Conservation (phyloP, 1,140 invertebrate genomes). For the Galleria mellonella region DNA sequence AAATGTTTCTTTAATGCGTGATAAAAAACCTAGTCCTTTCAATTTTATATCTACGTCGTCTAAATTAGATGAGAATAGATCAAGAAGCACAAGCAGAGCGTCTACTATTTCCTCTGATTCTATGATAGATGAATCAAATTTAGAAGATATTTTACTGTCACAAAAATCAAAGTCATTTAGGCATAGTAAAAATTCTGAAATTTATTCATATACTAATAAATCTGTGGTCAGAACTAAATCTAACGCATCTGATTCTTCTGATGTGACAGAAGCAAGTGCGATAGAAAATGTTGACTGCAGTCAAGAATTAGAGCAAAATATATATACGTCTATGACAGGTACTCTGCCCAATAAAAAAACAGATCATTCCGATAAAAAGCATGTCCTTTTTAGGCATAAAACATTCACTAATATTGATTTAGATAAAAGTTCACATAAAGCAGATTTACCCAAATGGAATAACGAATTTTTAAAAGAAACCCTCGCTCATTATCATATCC, state of each 20-base stretch:
- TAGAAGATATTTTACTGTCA: constrained; percentile 63
- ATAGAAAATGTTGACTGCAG: constrained; percentile 67
- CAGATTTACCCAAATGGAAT: constrained; percentile 39
- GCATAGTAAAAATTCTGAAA: constrained; percentile 25
- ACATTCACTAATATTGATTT: constrained; percentile 65
- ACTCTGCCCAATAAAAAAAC: constrained; percentile 53
- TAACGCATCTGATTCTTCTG: constrained; percentile 43
- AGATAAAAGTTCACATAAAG: constrained; percentile 51
- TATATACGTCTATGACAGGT: constrained; percentile 59
- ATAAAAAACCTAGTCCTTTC: constrained; percentile 37
- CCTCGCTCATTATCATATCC: constrained; percentile 59
- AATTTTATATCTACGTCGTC: constrained; percentile 16
- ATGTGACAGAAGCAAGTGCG: constrained; percentile 52
- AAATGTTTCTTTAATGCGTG: constrained; percentile 38
- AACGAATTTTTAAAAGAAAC: constrained; percentile 55
- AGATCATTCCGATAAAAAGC: constrained; percentile 32
- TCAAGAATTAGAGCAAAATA: constrained; percentile 34
- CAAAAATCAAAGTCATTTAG: constrained; percentile 62
- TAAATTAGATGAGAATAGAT: constrained; percentile 15
- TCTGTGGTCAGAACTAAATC: constrained; percentile 37
- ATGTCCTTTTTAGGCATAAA: constrained; percentile 65
- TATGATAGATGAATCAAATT: constrained; percentile 59
- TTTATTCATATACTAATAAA: constrained; percentile 22
- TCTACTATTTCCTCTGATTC: constrained; percentile 61
- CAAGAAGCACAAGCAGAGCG: constrained; percentile 37